These are phyloP conservation scores for Tilapia sparmanii DNA, from an alignment of 2,113 vertebrate species.

Conservation along the genomic window DNA sequence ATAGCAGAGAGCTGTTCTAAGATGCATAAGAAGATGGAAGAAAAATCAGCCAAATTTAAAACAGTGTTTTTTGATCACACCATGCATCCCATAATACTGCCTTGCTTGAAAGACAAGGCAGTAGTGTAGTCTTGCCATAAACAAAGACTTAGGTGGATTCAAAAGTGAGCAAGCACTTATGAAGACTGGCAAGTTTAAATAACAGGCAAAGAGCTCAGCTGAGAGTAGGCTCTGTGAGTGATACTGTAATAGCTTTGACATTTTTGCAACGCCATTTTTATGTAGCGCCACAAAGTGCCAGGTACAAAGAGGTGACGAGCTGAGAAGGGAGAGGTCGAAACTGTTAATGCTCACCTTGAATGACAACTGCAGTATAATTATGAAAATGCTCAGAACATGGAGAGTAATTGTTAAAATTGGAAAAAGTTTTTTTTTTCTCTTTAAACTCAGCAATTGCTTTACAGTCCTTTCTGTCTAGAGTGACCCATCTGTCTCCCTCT, in stretches of 20 bases:
- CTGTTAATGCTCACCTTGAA: neutral
- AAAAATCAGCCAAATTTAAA: neutral
- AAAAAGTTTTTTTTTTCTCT: neutral
- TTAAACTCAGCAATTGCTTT: neutral
- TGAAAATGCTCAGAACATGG: neutral
- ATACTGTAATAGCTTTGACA: conserved; percentile 57
- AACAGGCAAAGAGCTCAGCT: conserved; percentile 11
- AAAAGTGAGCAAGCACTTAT: conserved; percentile 19
- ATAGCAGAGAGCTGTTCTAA: neutral
- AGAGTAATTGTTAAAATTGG: neutral
- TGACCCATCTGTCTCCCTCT: conserved; percentile 1
- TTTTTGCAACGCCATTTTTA: conserved; percentile 50
- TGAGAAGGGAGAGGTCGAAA: neutral
- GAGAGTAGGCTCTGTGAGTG: conserved; percentile 8
- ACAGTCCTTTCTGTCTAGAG: neutral
- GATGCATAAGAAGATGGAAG: neutral
- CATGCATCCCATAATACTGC: neutral
- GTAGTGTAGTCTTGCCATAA: neutral
- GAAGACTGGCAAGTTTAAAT: neutral
- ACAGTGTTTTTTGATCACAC: neutral
- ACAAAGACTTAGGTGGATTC: neutral
- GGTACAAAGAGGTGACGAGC: conserved; percentile 6
- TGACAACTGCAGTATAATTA: conserved; percentile 4
- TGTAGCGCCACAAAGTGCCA: conserved; percentile 18
- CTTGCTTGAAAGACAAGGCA: neutral